These are phyloP conservation scores for Crocuta crocuta DNA, from an alignment of 2,113 vertebrate species.

Conservation along the genomic window DNA sequence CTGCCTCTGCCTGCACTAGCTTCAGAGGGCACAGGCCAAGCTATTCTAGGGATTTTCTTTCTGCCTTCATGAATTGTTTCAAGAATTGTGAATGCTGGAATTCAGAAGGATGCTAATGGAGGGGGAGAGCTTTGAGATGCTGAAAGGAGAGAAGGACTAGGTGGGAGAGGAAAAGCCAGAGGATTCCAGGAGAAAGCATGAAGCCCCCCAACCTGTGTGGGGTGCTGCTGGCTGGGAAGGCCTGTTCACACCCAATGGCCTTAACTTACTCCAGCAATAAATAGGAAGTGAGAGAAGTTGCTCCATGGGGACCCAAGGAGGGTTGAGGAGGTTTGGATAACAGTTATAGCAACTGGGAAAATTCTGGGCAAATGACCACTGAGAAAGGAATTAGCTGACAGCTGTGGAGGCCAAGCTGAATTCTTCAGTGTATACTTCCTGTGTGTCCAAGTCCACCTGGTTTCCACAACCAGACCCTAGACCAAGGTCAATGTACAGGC, in stretches of 20 bases:
- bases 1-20: neutral
- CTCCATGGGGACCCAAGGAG: neutral
- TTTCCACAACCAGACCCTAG: neutral
- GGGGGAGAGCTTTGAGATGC: neutral
- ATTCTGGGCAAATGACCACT: neutral
- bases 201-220: neutral
- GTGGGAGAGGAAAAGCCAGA: neutral
- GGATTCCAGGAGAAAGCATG: neutral
- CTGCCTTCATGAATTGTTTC: neutral
- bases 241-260: neutral
- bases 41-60: neutral
- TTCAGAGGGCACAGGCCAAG: neutral
- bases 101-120: neutral
- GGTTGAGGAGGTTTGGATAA: neutral
- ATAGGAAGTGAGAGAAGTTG: neutral
- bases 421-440: neutral
- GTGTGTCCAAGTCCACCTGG: neutral
- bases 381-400: neutral
- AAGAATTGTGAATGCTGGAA: slow-evolving; percentile 8
- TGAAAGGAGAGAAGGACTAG: neutral
- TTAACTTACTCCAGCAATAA: neutral
- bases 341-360: neutral
- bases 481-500: neutral
- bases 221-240: neutral
- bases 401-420: neutral